Evolutionary conservation across 1,140 invertebrate species (phyloP), one percentile per base, ranked within the genome.

Genomic region (Papilio dardanus): DNA sequence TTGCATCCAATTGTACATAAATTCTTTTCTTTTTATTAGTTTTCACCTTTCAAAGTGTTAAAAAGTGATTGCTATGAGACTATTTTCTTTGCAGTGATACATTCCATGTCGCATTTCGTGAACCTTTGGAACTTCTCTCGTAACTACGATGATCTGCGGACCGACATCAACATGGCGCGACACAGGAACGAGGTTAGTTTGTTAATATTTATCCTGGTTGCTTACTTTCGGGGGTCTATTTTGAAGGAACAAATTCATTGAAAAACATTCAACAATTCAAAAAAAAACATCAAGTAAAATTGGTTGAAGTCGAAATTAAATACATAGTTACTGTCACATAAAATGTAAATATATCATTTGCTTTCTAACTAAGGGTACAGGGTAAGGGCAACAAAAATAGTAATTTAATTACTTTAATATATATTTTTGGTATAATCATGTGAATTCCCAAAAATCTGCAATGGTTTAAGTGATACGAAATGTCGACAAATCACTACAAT

Each of bases 101-200:
- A 93, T 87, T 93, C 91, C 76, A 82, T 88, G 78, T 92, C 91
- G 6, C 90, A 93, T 81, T 91, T 91, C 66, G 80, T 87, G 31
- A 93, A 93, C 78, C 79, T 92, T 62, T 93, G 89, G 89, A 93
- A 92, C 83, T 93, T 93, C 78, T 92, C 90, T 7, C 84, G 87
- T 58, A 85, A 80, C 19, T 93, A 88, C 82, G 88, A 93, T 75
- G 85, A 91, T 73, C 75, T 78, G 74, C 74, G 77, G 58, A 67
- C 40, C 31, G 88, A 90, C 73, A 90, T 93, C 77, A 92, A 93
- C 78, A 85, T 93, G 74, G 90, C 91, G 21, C 86, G 62, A 62
- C 88, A 91, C 78, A 92, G 80, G 74, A 87, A 92, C 78, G 86
- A 93, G 88, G 91, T 93, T 77, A 88, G 86, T 88, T 81, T 77